Conservation (phyloP, 2,888 invertebrate genomes). For the Matsumyia berberina region DNA sequence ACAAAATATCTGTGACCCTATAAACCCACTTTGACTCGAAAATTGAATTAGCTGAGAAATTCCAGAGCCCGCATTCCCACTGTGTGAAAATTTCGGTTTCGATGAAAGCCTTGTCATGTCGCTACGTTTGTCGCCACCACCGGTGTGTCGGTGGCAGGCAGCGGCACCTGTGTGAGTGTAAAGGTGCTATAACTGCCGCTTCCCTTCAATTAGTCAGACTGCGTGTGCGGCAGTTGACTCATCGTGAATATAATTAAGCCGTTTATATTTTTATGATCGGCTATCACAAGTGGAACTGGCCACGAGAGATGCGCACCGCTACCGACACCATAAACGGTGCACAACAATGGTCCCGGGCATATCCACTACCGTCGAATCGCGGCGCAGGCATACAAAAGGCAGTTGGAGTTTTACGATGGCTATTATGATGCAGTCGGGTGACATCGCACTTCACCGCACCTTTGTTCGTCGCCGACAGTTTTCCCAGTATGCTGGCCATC, state of each 20-base stretch:
- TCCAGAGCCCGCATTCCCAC: slow-evolving; percentile 47
- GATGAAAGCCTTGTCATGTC: slow-evolving; percentile 47
- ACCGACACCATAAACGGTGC: slow-evolving; percentile 58
- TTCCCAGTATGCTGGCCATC: slow-evolving; percentile 30
- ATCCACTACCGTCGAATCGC: slow-evolving; percentile 14
- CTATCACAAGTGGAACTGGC: slow-evolving; percentile 70
- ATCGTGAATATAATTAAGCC: slow-evolving; percentile 75
- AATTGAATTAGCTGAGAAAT: slow-evolving; percentile 71
- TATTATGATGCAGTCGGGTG: slow-evolving; percentile 73
- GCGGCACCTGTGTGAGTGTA: slow-evolving; percentile 57
- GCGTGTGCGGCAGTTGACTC: slow-evolving; percentile 76
- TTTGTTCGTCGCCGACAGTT: slow-evolving; percentile 65
- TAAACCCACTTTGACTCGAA: slow-evolving; percentile 56
- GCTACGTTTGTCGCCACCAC: slow-evolving; percentile 20
- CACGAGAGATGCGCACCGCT: slow-evolving; percentile 46
- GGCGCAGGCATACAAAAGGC: slow-evolving; percentile 37
- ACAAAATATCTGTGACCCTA: slow-evolving; percentile 60
- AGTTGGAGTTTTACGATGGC: slow-evolving; percentile 71
- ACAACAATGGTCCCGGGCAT: slow-evolving; percentile 58
- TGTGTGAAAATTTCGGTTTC: slow-evolving; percentile 36
- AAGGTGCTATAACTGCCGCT: slow-evolving; percentile 67
- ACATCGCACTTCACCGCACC: slow-evolving; percentile 71
- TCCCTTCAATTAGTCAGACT: slow-evolving; percentile 74
- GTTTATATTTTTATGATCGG: slow-evolving; percentile 75
- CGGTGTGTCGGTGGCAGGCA: slow-evolving; percentile 18